Conservation (phyloP, 1,140 invertebrate species). For the Trachymyrmex septentrionalis region DNA sequence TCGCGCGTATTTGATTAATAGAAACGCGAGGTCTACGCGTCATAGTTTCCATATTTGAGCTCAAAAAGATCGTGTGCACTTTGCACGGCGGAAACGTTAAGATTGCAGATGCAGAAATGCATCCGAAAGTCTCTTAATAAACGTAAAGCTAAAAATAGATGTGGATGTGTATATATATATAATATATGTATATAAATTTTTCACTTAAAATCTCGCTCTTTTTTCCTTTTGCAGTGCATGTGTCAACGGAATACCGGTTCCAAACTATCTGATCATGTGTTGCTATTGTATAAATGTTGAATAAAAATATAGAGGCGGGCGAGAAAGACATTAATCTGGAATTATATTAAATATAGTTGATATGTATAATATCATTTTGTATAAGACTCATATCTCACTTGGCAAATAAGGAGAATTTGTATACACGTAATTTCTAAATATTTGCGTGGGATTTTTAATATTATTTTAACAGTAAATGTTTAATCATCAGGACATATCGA, state of each 20-base stretch:
- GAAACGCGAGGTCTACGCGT: slow-evolving; percentile 18
- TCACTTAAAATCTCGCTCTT: slow-evolving; percentile 14
- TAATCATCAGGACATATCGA: neutral
- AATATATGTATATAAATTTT: slow-evolving; percentile 41
- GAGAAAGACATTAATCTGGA: slow-evolving; percentile 38
- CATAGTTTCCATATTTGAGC: neutral
- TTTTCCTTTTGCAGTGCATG: neutral
- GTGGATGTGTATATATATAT: slow-evolving; percentile 14
- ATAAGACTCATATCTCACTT: slow-evolving; percentile 35
- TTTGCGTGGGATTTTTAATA: neutral
- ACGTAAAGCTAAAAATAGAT: slow-evolving; percentile 50
- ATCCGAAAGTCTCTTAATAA: slow-evolving; percentile 35
- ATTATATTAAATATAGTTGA: slow-evolving; percentile 50
- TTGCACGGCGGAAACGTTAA: neutral
- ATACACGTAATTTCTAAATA: neutral
- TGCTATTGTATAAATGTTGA: slow-evolving; percentile 26
- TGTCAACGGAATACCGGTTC: slow-evolving; percentile 14
- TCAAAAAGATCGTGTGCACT: slow-evolving; percentile 9
- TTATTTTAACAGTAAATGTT: neutral
- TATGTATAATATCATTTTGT: slow-evolving; percentile 44
- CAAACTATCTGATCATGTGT: neutral
- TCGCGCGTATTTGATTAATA: slow-evolving; percentile 16
- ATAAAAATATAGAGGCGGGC: slow-evolving; percentile 49
- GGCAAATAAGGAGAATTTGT: slow-evolving; percentile 26
- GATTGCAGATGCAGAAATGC: slow-evolving; percentile 24